Evolutionary conservation across 2,888 invertebrate genomes (phyloP), one percentile per base, ranked within the genome.

Genomic region (Argyresthia albistria): DNA sequence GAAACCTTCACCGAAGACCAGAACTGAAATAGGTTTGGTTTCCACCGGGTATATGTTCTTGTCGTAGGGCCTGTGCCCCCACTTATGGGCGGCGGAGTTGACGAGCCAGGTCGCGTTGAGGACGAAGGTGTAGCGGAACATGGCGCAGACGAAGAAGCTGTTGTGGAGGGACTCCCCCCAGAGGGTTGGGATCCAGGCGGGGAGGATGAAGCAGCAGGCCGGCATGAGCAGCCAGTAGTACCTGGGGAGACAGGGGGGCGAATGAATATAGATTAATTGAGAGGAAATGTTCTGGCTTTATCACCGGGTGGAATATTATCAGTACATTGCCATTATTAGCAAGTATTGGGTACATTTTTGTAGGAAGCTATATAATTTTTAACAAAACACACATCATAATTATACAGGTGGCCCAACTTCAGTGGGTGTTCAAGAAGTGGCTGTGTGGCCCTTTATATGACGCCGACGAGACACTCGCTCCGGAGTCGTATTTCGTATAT

Each of bases 81-180:
- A 97, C 63, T 95, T 93, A 73, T 97, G 97, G 0, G 97, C 97
- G 0, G 95, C 95, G 56, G 96, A 96, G 84, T 98, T 98, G 15
- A 98, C 96, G 55, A 95, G 83, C 97, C 97, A 98, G 0, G 97
- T 98, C 64, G 91, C 89, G 75, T 98, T 93, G 46, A 98, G 89
- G 0, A 93, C 90, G 7, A 93, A 47, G 4, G 92, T 91, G 80
- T 97, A 97, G 53, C 97, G 90, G 59, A 93, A 83, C 56, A 97
- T 86, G 9, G 92, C 90, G 9, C 92, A 90, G 43, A 92, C 88
- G 76, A 94, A 95, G 91, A 95, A 96, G 10, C 95, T 90, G 16
- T 89, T 88, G 83, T 91, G 91, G 0, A 91, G 79, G 35, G 89
- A 89, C 70, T 96, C 97, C 1, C 91, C 91, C 93, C 96, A 95